Percentiles rank a stretch among this genome's conserved stretches.
These are phyloP conservation scores for Antheraea assamensis DNA, from an alignment of 2,888 invertebrate genomes.

Conservation along the genomic window DNA sequence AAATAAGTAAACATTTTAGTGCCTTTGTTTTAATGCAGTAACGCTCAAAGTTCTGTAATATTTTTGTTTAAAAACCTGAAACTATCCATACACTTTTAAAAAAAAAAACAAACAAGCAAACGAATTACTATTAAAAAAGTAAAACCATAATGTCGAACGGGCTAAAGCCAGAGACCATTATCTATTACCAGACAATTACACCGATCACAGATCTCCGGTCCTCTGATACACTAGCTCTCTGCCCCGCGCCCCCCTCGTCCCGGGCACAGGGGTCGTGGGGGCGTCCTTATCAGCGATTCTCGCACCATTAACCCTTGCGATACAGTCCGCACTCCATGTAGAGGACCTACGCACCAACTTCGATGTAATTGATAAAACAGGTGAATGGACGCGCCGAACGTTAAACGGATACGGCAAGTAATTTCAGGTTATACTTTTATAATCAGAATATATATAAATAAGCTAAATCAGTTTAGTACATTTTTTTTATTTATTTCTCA, in stretches of 20 bases:
- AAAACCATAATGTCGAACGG: conserved; percentile 14
- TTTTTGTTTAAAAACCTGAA: not conserved
- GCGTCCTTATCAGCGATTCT: conserved; percentile 66
- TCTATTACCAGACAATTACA: conserved; percentile 73
- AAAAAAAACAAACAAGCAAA: not conserved
- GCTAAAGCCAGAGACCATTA: conserved; percentile 32
- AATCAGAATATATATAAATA: not conserved
- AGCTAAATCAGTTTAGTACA: too few relatives aligned
- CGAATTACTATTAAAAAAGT: not conserved
- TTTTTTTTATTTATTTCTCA: too few relatives aligned
- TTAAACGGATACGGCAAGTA: conserved; percentile 8
- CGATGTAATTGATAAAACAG: conserved; percentile 60
- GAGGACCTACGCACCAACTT: conserved; percentile 58
- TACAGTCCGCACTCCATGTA: conserved; percentile 74
- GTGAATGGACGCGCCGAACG: conserved; percentile 31
- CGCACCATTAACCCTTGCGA: conserved; percentile 76
- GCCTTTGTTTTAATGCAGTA: too few relatives aligned
- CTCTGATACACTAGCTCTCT: conserved; percentile 45
- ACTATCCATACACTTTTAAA: not conserved
- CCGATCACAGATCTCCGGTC: conserved; percentile 65
- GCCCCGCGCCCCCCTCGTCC: conserved; percentile 26
- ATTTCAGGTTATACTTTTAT: not conserved
- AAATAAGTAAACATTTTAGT: too few relatives aligned
- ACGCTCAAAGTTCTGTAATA: too few relatives aligned
- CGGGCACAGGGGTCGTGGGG: conserved; percentile 28